Evolutionary conservation across 2,797 vertebrate genomes (phyloP).

Genomic region (Heteromormyrus szaboi): DNA sequence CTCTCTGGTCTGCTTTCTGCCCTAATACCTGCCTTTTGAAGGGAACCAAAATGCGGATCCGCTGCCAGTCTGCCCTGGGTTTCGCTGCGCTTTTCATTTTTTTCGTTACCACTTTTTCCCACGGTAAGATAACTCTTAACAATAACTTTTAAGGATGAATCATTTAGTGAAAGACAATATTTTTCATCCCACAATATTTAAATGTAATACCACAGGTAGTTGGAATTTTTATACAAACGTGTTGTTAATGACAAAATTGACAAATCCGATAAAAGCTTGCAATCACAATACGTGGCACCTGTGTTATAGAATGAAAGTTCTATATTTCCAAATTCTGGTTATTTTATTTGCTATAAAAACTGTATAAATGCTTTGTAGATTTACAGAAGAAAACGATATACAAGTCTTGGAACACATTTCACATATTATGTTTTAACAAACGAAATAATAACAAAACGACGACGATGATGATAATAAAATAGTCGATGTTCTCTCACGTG

Average conservation of each 20-base stretch:
- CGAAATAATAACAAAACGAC: background rate
- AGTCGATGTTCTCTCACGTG: background rate
- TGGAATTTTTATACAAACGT: background rate
- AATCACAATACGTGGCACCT: background rate
- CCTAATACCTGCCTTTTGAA: background rate
- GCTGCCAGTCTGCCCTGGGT: background rate
- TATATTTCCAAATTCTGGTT: background rate
- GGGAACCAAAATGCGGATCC: background rate
- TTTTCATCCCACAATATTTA: background rate
- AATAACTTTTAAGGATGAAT: background rate
- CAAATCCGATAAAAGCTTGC: background rate
- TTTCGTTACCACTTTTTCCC: background rate
- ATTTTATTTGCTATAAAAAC: background rate
- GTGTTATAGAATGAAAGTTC: background rate
- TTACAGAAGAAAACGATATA: background rate
- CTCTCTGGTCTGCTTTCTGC: background rate
- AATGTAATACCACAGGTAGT: background rate
- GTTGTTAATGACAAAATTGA: background rate
- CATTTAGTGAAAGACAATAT: background rate
- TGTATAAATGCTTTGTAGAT: background rate
- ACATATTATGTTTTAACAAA: background rate
- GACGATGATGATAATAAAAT: background rate
- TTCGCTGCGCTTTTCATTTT: background rate
- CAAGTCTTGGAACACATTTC: background rate
- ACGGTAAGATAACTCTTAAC: conserved; percentile 15